Evolutionary conservation across 2,113 vertebrate genomes (phyloP).

Genomic region (Atlantisia rogersi): DNA sequence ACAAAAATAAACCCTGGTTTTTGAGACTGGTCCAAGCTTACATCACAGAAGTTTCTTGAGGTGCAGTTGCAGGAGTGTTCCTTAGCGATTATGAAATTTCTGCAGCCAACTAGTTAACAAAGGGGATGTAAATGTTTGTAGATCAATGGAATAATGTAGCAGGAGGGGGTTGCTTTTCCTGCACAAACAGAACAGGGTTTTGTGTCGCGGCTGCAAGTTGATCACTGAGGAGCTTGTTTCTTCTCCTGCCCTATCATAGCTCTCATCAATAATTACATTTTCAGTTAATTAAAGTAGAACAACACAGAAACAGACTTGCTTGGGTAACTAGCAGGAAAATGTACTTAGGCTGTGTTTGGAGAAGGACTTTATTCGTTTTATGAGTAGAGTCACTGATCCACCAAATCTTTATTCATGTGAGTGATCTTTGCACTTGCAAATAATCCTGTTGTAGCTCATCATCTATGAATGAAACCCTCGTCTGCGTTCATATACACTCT

Average conservation of each 20-base stretch:
- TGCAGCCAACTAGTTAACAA: slow-evolving; percentile 78
- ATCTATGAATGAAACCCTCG: slow-evolving; percentile 10
- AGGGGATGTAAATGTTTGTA: slow-evolving; percentile 82
- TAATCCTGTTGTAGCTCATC: slow-evolving; percentile 36
- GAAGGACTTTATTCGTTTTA: slow-evolving; percentile 30
- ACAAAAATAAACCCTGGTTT: slow-evolving; percentile 22
- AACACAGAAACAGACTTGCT: slow-evolving; percentile 12
- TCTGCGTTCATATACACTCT: background rate
- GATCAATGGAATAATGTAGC: slow-evolving; percentile 80
- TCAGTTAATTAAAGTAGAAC: slow-evolving; percentile 49
- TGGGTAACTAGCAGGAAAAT: slow-evolving; percentile 2
- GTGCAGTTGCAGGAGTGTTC: slow-evolving; percentile 54
- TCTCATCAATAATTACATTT: slow-evolving; percentile 42
- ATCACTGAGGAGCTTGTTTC: slow-evolving; percentile 31
- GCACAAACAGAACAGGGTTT: slow-evolving; percentile 65
- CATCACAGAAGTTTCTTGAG: slow-evolving; percentile 52
- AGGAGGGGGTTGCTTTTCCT: slow-evolving; percentile 76
- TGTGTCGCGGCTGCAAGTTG: slow-evolving; percentile 59
- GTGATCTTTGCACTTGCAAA: slow-evolving; percentile 62
- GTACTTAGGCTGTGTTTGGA: slow-evolving; percentile 14
- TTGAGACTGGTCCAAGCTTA: slow-evolving; percentile 47
- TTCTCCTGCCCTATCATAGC: background rate
- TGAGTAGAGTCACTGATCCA: slow-evolving; percentile 15
- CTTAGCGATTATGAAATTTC: slow-evolving; percentile 75
- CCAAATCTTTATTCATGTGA: slow-evolving; percentile 65